Evolutionary conservation across 2,797 vertebrate species (phyloP).

Genomic region (Zonotrichia albicollis): DNA sequence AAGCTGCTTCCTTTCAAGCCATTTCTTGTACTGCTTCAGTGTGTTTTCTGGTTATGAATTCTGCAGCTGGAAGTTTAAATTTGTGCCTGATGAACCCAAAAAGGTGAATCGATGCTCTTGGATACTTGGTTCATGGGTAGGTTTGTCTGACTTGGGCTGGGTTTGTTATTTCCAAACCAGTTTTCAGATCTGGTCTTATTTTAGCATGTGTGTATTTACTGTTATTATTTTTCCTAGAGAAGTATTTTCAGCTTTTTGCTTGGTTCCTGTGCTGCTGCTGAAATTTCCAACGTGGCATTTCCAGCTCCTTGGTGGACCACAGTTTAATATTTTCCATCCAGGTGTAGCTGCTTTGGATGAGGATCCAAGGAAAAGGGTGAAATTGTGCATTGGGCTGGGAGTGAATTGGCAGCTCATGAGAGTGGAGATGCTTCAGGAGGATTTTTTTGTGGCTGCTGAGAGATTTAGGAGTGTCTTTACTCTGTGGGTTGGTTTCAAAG

Average conservation of each 20-base stretch:
- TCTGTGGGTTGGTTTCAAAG: not conserved
- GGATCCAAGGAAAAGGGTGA: not conserved
- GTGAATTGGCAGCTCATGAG: not conserved
- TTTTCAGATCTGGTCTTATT: conserved; percentile 31
- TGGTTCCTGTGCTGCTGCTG: not conserved
- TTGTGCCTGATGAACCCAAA: not conserved
- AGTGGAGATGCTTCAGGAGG: not conserved
- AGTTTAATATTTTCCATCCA: conserved; percentile 46
- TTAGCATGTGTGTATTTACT: conserved; percentile 18
- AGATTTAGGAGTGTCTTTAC: not conserved
- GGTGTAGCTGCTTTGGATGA: not conserved
- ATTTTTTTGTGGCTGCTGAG: not conserved
- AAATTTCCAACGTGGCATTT: not conserved
- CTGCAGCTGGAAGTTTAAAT: not conserved
- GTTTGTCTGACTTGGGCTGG: not conserved
- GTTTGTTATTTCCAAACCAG: not conserved
- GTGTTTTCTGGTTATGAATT: not conserved
- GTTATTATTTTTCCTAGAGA: conserved; percentile 23
- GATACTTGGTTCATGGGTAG: not conserved
- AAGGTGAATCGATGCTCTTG: not conserved
- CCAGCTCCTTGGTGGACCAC: not conserved
- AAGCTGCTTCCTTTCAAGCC: not conserved
- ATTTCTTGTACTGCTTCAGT: not conserved
- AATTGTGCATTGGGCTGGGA: not conserved
- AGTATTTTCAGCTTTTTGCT: conserved; percentile 55